Evolutionary conservation across 2,888 invertebrate genomes (phyloP), one percentile per base, ranked within the genome.

Genomic region (Lasius platythorax): DNA sequence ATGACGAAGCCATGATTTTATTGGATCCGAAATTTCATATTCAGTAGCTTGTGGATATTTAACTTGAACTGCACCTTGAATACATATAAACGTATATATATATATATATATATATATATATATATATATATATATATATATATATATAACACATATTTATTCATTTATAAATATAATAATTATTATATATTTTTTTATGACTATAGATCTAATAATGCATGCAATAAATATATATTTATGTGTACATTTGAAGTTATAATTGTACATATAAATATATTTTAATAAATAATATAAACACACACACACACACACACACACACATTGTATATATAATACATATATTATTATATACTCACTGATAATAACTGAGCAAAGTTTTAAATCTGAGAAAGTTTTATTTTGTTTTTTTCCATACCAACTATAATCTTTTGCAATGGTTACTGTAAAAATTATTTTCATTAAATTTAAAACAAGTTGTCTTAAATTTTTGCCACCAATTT

Each of bases 1-100:
- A 56, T 56, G 56, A 56, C 56, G 9, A 56, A 56, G n/a, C 56
- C 56, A 56, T 56, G 56, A 56, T 56, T 56, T 56, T 8, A 56
- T 56, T 56, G 56, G 56, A 23, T 56, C 56, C 56, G 23, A 56
- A 56, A 56, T 56, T 56, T 56, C 56, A 56, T 56, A n/a, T 56
- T 56, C 2, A n/a, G 56, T 56, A 56, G 56, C 56, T 9, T n/a
- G 9, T 56, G 56, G 23, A 23, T 56, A 56, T 53, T 53, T 53
- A 8, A 53, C 3, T 53, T 53, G 23, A 56, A 56, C n/a, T 23
- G 56, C 56, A 56, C n/a, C 56, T 56, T 23, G 8, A 56, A 56
- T 23, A 56, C 9, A 56, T 56, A 56, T 9, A 56, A 56, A n/a
- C n/a, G 6, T 33, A 4, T 64, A n/a, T 33, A 4, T 64, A 64